These are phyloP conservation scores for Sinodicranocentrus sp. DNA, from an alignment of 2,888 invertebrate genomes.

Conservation along the genomic window DNA sequence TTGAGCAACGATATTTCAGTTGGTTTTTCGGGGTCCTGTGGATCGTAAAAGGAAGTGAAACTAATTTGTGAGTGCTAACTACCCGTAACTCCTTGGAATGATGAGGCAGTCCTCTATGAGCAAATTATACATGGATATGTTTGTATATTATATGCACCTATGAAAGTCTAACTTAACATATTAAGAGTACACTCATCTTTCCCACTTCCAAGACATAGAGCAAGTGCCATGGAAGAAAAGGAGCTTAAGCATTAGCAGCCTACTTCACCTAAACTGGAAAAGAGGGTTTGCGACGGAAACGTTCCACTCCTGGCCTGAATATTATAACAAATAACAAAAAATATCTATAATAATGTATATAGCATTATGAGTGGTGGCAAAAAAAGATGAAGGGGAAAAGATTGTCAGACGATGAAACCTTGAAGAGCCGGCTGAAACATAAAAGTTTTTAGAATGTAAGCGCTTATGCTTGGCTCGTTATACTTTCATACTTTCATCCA, in stretches of 20 bases:
- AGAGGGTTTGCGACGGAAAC: not conserved
- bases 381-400: conserved; percentile 36
- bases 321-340: conserved; percentile 10
- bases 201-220: not conserved
- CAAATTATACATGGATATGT: not conserved
- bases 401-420: conserved; percentile 21
- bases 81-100: conserved; percentile 64
- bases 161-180: conserved; percentile 1
- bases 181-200: conserved; percentile 4
- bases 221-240: not conserved
- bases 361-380: not conserved
- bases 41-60: conserved; percentile 67
- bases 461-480: not conserved
- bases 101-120: conserved; percentile 41
- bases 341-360: not conserved
- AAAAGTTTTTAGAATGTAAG: conserved; percentile 16
- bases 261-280: not conserved
- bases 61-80: conserved; percentile 70
- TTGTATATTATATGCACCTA: not conserved
- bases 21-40: conserved; percentile 55
- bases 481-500: conserved; percentile 17
- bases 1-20: conserved; percentile 54
- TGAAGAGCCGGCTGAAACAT: conserved; percentile 17
- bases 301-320: not conserved
- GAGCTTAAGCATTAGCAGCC: not conserved